A percentile compares a stretch with the other conserved stretches of the same genome.
Conservation (phyloP, 2,797 vertebrate species). For the Chiloscyllium punctatum region DNA sequence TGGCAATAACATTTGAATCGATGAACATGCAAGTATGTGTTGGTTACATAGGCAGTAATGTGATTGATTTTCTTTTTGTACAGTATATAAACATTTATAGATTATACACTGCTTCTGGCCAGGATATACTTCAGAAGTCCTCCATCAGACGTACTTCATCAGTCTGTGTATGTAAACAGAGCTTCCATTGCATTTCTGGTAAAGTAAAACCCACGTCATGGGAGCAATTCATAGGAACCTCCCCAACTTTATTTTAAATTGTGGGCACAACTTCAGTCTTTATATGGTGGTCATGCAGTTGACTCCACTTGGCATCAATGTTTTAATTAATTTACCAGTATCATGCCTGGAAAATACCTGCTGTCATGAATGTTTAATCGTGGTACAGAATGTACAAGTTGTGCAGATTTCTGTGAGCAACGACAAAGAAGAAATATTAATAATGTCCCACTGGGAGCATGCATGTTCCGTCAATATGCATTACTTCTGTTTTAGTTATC, state of each 20-base stretch:
- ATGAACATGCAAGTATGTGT: not conserved
- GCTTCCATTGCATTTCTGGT: not conserved
- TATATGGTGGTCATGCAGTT: not conserved
- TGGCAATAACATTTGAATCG: not conserved
- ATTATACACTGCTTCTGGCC: not conserved
- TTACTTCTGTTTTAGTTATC: not conserved
- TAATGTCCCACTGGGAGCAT: not conserved
- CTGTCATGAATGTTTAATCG: not conserved
- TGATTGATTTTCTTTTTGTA: slow-evolving; percentile 13
- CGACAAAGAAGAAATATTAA: not conserved
- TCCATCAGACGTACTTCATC: not conserved
- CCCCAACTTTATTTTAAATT: not conserved
- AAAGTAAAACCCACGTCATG: not conserved
- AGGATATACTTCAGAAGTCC: not conserved
- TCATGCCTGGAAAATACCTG: not conserved
- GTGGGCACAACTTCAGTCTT: not conserved
- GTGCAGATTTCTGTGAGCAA: not conserved
- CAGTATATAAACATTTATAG: not conserved
- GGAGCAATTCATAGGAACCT: not conserved
- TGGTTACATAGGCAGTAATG: not conserved
- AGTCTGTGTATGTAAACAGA: not conserved
- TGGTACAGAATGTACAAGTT: not conserved
- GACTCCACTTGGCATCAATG: not conserved
- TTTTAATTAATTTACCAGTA: not conserved
- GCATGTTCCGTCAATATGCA: not conserved